Conservation (phyloP, 2,113 vertebrate genomes). For the Redunca redunca region DNA sequence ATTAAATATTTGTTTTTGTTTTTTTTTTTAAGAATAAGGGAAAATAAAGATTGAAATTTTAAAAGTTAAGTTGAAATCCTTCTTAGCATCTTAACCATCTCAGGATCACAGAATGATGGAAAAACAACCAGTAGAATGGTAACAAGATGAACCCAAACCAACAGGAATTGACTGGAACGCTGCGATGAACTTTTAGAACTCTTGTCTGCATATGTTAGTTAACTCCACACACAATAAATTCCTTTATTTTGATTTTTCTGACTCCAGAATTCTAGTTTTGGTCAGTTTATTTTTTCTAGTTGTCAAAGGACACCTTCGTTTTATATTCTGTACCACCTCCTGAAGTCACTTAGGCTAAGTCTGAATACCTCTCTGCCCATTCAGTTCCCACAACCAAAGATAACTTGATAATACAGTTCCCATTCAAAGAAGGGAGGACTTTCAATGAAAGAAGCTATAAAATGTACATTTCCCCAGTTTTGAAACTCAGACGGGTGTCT, state of each 20-base stretch:
- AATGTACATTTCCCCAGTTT: background rate
- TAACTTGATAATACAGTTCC: background rate
- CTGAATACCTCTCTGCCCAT: background rate
- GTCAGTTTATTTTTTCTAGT: constrained; percentile 22
- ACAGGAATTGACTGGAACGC: background rate
- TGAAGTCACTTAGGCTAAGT: background rate
- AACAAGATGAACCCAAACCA: background rate
- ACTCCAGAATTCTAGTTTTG: background rate
- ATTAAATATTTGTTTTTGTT: background rate
- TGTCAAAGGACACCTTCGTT: background rate
- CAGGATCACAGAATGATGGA: background rate
- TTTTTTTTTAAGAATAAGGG: background rate
- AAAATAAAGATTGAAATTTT: background rate
- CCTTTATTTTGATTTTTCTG: constrained; percentile 1
- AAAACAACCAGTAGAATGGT: background rate
- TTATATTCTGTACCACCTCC: background rate
- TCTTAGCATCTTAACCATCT: background rate
- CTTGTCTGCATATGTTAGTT: background rate
- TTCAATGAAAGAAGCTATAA: background rate
- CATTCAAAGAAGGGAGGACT: background rate
- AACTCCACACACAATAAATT: background rate
- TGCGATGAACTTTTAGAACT: background rate
- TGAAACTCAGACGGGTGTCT: background rate
- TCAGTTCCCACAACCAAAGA: background rate
- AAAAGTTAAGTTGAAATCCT: background rate